These are phyloP conservation scores for Protosalanx chinensis DNA, from an alignment of 2,797 vertebrate genomes.

Conservation along the genomic window DNA sequence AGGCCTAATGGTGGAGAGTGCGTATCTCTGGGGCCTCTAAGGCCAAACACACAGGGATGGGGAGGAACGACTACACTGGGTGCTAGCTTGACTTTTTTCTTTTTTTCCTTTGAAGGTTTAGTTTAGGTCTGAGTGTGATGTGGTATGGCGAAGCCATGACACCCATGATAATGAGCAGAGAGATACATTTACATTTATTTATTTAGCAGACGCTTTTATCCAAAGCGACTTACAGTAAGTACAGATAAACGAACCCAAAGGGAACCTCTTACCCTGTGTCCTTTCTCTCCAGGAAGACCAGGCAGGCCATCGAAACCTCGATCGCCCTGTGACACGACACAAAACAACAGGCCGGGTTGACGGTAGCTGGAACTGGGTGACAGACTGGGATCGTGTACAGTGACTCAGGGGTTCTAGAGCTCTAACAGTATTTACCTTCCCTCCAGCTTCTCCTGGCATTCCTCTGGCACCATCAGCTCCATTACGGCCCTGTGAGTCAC, in stretches of 20 bases:
- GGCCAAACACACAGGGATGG: neutral
- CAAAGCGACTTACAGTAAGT: too few relatives aligned
- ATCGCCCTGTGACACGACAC: conserved; percentile 66
- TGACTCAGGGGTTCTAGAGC: neutral
- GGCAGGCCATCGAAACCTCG: conserved; percentile 80
- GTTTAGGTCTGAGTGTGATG: neutral
- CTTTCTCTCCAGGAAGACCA: conserved; percentile 79
- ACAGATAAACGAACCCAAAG: neutral
- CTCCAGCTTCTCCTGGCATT: conserved; percentile 92
- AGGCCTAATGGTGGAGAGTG: conserved; percentile 20
- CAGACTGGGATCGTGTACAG: neutral
- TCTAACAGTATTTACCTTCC: conserved; percentile 75
- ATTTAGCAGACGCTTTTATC: too few relatives aligned
- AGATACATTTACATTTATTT: neutral
- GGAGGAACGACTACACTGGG: conserved; percentile 13
- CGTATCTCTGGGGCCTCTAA: neutral
- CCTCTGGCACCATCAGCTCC: conserved; percentile 93
- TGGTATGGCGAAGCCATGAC: neutral
- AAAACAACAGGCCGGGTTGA: neutral
- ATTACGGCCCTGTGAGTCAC: conserved; percentile 80
- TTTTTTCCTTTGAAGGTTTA: conserved; percentile 6
- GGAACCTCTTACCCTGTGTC: conserved; percentile 67
- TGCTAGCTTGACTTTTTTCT: conserved; percentile 16
- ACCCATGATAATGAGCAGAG: neutral
- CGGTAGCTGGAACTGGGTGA: neutral